Conservation (phyloP, 2,888 invertebrate genomes). For the Rhamphomyia laevipes region DNA sequence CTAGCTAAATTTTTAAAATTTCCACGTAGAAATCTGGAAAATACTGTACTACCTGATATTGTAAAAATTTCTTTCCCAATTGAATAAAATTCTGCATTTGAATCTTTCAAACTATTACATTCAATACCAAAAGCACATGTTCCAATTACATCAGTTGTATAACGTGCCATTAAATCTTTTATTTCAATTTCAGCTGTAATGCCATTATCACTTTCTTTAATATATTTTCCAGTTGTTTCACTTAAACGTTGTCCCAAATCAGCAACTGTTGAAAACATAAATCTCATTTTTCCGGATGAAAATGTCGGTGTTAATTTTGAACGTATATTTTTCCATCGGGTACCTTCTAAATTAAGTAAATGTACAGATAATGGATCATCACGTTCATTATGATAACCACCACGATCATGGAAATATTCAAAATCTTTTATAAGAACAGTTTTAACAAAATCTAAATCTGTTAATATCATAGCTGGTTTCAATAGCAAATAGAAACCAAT, state of each 20-base stretch:
- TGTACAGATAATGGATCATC: conserved; percentile 31
- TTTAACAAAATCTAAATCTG: conserved; percentile 29
- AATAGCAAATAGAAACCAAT: conserved; percentile 23
- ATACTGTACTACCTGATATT: conserved; percentile 3
- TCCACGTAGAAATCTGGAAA: conserved; percentile 10
- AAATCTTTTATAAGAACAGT: conserved; percentile 32
- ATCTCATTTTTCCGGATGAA: conserved; percentile 40
- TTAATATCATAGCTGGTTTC: conserved; percentile 17
- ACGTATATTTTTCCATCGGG: conserved; percentile 38
- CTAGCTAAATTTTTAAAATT: conserved; percentile 15
- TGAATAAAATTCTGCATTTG: conserved; percentile 29
- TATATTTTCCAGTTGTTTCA: conserved; percentile 9
- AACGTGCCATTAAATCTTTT: conserved; percentile 36
- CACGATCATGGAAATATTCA: conserved; percentile 29
- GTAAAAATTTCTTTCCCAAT: conserved; percentile 19
- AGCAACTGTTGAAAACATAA: conserved; percentile 32
- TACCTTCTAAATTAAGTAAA: conserved; percentile 30
- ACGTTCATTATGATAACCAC: conserved; percentile 24
- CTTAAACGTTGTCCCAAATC: conserved; percentile 19
- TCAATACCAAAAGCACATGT: conserved; percentile 40
- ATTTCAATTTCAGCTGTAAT: conserved; percentile 29
- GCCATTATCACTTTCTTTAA: background rate
- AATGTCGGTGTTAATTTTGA: conserved; percentile 39
- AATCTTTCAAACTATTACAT: conserved; percentile 35
- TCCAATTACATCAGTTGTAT: conserved; percentile 41